Base-by-base conservation (phyloP, 2,888 invertebrate genomes). In the Habrosyne pyritoides region DNA sequence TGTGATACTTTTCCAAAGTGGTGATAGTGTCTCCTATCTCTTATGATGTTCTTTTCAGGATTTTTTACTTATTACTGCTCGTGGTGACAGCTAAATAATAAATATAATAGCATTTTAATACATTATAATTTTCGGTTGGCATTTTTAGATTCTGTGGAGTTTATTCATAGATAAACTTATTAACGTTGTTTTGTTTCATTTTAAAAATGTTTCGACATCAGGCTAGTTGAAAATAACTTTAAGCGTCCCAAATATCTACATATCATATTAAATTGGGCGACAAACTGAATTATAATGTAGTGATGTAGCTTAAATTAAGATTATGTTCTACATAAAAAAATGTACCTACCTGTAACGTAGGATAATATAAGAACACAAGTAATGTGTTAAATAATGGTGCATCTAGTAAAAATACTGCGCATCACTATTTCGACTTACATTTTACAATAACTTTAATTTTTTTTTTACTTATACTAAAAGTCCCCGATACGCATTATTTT, bases 321-420 rank as follows among this genome's bases (percentile, higher is more conserved):
- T 62, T 61, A 69, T 74, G 69, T 70, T 66, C 60, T 66, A 73
- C 62, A 71, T 69, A 73, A 69, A 60, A 47, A 64, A 56, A 60
- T 60, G 79, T 84, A 83, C 83, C 84, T 86, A 83, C 85, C 60
- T 67, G 60, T 75, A 59, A 64, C 55, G 82, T 84, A 83, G 86
- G 83, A 77, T n/a, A 26, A 60, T 58, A 53, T 65, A 55, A 66
- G 73, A 77, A 81, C 77, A 75, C 75, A 80, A 73, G 52, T 65
- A 60, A 58, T 71, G 72, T 74, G 73, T 77, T 67, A 64, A 53
- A 57, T 14, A 30, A 52, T 21, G 28, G 46, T 18, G 42, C 2
- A 42, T 30, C 48, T 52, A 14, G 8, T 10, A 22, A 28, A 48
- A 24, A 18, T n/a, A 26, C 18, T 26, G 24, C 4, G 2, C 14